Percentiles rank a stretch among this genome's conserved stretches.
Conservation (phyloP, 2,797 vertebrate genomes). For the Trachops cirrhosus region DNA sequence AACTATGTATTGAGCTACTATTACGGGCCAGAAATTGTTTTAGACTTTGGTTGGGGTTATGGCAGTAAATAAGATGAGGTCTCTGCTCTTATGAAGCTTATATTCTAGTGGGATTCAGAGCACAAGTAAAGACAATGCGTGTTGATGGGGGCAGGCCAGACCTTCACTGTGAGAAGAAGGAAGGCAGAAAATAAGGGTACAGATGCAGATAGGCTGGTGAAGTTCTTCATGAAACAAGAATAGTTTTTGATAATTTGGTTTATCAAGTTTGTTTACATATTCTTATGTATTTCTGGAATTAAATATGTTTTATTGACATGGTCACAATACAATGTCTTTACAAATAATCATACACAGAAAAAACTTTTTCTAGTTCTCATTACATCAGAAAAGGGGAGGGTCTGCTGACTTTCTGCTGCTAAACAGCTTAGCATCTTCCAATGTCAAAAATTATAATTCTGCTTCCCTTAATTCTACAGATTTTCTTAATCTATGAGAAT, state of each 20-base stretch:
- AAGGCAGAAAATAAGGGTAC: not conserved
- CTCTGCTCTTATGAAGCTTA: not conserved
- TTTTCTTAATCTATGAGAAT: not conserved
- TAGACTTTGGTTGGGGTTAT: not conserved
- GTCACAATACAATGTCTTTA: not conserved
- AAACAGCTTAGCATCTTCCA: not conserved
- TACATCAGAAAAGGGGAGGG: not conserved
- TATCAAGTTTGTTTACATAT: not conserved
- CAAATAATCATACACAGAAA: not conserved
- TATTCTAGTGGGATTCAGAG: not conserved
- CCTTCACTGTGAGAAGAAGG: not conserved
- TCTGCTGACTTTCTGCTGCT: not conserved
- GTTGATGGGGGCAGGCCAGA: not conserved
- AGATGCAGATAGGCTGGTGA: not conserved
- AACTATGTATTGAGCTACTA: not conserved
- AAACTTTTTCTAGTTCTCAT: not conserved
- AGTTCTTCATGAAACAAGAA: not conserved
- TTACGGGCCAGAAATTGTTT: not conserved
- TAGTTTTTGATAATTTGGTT: not conserved
- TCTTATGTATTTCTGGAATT: not conserved
- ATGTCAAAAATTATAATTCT: not conserved
- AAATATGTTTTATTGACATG: not conserved
- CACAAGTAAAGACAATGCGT: not conserved
- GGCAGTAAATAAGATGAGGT: not conserved
- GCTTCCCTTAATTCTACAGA: not conserved